Conservation (phyloP, 2,797 vertebrate genomes). For the Sebastes flavidus region DNA sequence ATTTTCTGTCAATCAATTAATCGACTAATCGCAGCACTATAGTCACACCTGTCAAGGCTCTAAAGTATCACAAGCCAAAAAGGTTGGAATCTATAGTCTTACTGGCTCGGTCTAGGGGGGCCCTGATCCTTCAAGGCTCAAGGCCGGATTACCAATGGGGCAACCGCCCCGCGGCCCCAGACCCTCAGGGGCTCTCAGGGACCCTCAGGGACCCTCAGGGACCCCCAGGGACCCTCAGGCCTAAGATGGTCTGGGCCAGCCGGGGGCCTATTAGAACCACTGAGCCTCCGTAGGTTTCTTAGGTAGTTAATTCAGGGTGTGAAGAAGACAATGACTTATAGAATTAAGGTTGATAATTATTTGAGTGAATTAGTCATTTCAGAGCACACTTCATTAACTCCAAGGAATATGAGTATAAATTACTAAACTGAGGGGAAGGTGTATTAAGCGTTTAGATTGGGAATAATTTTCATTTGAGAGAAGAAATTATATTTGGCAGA, state of each 20-base stretch:
- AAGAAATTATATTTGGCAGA: not conserved
- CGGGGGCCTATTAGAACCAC: not conserved
- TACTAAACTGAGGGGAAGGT: too few relatives aligned
- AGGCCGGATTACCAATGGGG: not conserved
- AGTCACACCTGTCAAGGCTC: not conserved
- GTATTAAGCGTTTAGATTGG: not conserved
- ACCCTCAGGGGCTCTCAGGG: fast-evolving
- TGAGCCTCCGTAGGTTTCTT: not conserved
- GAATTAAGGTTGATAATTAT: not conserved
- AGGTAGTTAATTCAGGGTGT: not conserved
- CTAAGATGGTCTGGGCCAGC: not conserved
- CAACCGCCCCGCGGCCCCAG: not conserved
- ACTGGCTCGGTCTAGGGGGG: not conserved
- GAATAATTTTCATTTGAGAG: not conserved
- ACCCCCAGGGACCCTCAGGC: too few relatives aligned
- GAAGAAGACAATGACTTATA: fast-evolving
- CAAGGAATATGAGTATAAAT: not conserved
- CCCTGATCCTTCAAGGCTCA: not conserved
- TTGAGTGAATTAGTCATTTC: not conserved
- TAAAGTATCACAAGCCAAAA: not conserved
- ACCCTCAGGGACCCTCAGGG: too few relatives aligned
- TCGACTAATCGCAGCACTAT: fast-evolving
- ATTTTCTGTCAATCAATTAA: too few relatives aligned
- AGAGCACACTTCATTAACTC: not conserved
- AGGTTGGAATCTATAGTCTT: not conserved